phyloP scores from a whole-genome alignment of 2,797 vertebrate species.

The Periophthalmus magnuspinnatus region DNA sequence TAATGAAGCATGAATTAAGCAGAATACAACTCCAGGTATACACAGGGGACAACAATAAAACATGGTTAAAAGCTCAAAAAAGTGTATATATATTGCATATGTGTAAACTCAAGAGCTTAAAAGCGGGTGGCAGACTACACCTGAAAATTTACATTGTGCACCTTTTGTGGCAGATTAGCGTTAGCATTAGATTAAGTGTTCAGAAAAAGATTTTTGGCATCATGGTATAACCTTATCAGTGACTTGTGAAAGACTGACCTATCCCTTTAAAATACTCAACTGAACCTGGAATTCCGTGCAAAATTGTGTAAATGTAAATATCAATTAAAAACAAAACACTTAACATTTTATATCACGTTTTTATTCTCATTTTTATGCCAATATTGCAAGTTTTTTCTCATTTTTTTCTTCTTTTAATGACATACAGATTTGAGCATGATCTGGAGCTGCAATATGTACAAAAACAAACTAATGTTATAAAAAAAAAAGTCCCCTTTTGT shows the following conservation, averaged over 20 bases:
- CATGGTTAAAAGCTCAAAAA: no score
- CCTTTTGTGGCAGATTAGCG: no score
- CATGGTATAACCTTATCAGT: not conserved
- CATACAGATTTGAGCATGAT: constrained; percentile 91
- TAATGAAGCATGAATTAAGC: no score
- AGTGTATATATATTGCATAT: no score
- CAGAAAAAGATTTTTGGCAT: no score
- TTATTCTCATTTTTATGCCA: constrained; percentile 91
- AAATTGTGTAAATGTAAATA: not conserved
- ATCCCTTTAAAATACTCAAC: not conserved
- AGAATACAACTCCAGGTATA: no score
- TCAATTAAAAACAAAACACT: constrained; percentile 2
- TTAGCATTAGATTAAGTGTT: no score
- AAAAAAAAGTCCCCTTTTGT: constrained; percentile 79
- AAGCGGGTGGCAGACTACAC: no score
- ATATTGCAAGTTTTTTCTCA: constrained; percentile 83
- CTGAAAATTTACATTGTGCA: no score
- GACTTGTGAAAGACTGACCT: not conserved
- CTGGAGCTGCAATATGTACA: constrained; percentile 91
- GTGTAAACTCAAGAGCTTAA: no score
- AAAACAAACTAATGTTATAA: constrained; percentile 79
- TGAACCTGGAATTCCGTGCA: constrained; percentile 2
- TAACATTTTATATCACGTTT: constrained; percentile 83
- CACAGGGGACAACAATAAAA: no score
- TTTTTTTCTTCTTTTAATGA: constrained; percentile 83